Conservation (phyloP, 1,140 invertebrate species). For the Lucilia sericata region DNA sequence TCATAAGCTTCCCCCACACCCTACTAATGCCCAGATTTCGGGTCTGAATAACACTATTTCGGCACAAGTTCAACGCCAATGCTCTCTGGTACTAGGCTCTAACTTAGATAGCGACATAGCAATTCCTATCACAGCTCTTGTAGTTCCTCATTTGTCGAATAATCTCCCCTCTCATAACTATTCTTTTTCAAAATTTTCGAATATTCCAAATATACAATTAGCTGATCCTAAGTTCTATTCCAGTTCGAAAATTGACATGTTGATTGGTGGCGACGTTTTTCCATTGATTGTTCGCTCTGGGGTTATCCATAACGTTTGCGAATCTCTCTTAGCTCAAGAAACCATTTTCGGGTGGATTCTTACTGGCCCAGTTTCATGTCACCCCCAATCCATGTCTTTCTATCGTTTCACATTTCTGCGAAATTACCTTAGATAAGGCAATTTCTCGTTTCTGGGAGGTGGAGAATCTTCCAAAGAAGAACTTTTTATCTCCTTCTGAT, state of each 20-base stretch:
- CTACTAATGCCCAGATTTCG: too few relatives aligned
- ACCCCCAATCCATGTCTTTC: not conserved
- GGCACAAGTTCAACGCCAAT: not conserved
- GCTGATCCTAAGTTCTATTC: too few relatives aligned
- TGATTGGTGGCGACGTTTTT: not conserved
- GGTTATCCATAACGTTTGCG: not conserved
- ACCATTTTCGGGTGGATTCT: not conserved
- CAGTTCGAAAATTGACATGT: too few relatives aligned
- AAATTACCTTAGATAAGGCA: not conserved
- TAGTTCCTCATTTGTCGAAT: too few relatives aligned
- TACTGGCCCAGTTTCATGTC: not conserved
- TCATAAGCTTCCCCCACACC: not conserved
- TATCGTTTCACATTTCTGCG: not conserved
- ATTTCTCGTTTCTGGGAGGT: conserved; percentile 4
- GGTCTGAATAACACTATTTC: not conserved
- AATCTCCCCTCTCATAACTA: too few relatives aligned
- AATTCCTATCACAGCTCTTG: not conserved
- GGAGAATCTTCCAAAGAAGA: too few relatives aligned
- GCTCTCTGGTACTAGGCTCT: not conserved
- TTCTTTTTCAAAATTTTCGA: too few relatives aligned
- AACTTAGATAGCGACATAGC: not conserved
- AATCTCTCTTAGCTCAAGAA: not conserved
- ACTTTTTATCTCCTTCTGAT: too few relatives aligned
- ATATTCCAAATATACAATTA: too few relatives aligned
- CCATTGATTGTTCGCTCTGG: not conserved